phyloP scores from a whole-genome alignment of 37 sponge, comb jelly and placozoan species.

The Petrosia ficiformis region DNA sequence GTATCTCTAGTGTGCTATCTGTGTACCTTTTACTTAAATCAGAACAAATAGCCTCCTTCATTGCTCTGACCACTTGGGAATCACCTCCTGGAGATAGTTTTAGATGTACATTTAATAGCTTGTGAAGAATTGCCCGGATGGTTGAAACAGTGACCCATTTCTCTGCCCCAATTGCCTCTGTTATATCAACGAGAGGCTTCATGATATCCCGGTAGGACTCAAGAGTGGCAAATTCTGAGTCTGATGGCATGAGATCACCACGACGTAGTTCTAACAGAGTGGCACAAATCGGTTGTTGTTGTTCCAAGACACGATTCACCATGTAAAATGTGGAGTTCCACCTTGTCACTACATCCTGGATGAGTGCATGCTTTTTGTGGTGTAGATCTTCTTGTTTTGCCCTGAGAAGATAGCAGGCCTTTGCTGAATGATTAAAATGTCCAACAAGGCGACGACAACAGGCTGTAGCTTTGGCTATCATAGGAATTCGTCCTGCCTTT shows the following conservation, averaged over 20 bases:
- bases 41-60: constrained; percentile 6
- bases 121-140: constrained; percentile 17
- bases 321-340: constrained; percentile 46
- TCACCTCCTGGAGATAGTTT: not conserved
- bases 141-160: constrained; percentile 37
- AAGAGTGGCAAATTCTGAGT: constrained; percentile 17
- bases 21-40: constrained; percentile 13
- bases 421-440: constrained; percentile 22
- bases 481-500: constrained; percentile 5
- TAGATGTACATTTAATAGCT: constrained; percentile 10
- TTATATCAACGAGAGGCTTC: constrained; percentile 31
- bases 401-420: constrained; percentile 14
- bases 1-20: not conserved
- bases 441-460: constrained; percentile 21
- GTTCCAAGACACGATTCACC: constrained; percentile 22
- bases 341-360: constrained; percentile 37
- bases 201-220: constrained; percentile 8
- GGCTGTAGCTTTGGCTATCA: constrained; percentile 13
- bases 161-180: constrained; percentile 28
- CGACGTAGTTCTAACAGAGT: constrained; percentile 17
- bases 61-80: not conserved
- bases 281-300: constrained; percentile 31
- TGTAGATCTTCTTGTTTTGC: constrained; percentile 16
- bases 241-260: constrained; percentile 34
- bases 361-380: not conserved